Evolutionary conservation across 1,140 invertebrate genomes (phyloP), one percentile per base, ranked within the genome.

Genomic region (Berghia stephanieae): DNA sequence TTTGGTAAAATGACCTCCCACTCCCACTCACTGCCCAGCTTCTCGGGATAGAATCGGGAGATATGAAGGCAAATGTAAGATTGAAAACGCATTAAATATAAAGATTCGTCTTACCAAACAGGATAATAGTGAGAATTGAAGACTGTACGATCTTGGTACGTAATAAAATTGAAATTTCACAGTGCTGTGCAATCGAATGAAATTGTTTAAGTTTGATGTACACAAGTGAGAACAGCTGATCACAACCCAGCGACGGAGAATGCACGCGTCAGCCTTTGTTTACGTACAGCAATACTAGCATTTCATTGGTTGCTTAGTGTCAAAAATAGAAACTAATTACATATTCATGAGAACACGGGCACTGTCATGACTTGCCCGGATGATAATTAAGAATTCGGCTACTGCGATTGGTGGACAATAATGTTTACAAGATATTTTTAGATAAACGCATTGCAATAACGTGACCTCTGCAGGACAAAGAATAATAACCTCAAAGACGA

Each of bases 251-350:
- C 79, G 72, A 72, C 73, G 67, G 67, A 36, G 73, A 80, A 49
- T 70, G 57, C 60, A 57, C 78, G 57, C 81, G 81, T 82, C 78
- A 80, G 69, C 67, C 79, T 80, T 80, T 82, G 81, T 82, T 82
- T 82, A 82, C 76, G 74, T 75, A 77, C 78, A 49, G 42, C 36
- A n/a, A n/a, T 69, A 44, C 27, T 40, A 21, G 36, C 3, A 55
- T 78, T 57, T 75, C 44, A 82, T 82, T 82, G 81, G 81, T 67
- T 79, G 73, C 49, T 40, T 46, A 5, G 6, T 55, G 52, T 55
- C 78, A 74, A 43, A 74, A 46, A 66, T 38, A 70, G 69, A 57
- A 4, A 69, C 21, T 38, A 21, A 66, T n/a, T 80, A 75, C 44
- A 80, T 80, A 82, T 80, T 82, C 34, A 82, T 80, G 52, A 72